These are phyloP conservation scores for Lasioglossum malachurum DNA, from an alignment of 2,888 invertebrate genomes.

Conservation along the genomic window DNA sequence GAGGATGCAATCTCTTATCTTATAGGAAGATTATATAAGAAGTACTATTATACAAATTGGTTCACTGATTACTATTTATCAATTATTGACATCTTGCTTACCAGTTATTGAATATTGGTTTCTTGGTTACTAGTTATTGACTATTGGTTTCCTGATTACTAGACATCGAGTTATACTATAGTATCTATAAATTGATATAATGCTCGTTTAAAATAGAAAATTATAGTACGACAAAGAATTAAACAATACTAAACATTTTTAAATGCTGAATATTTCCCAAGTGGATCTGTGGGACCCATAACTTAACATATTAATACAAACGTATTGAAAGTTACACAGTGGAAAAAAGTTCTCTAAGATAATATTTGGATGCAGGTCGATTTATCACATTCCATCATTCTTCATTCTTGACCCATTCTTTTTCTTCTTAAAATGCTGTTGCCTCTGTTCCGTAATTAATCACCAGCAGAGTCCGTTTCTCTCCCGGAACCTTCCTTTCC, in stretches of 20 bases:
- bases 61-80: too few species aligned
- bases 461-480: constrained; percentile 35
- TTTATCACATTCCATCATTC: constrained; percentile 55
- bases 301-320: neutral
- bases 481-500: constrained; percentile 26
- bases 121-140: neutral
- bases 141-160: neutral
- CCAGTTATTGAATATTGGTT: neutral
- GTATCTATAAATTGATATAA: neutral
- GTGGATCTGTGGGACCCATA: neutral
- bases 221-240: neutral
- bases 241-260: neutral
- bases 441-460: constrained; percentile 57
- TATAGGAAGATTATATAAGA: neutral
- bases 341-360: neutral
- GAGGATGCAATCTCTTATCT: neutral
- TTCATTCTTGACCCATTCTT: constrained; percentile 41
- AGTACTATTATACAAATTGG: neutral
- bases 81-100: neutral
- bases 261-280: neutral
- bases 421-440: constrained; percentile 29
- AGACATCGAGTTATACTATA: neutral
- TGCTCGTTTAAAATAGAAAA: neutral
- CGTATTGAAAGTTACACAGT: neutral
- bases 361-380: constrained; percentile 35